Conservation (phyloP, 2,797 vertebrate species). For the Sebastes hubbsi region DNA sequence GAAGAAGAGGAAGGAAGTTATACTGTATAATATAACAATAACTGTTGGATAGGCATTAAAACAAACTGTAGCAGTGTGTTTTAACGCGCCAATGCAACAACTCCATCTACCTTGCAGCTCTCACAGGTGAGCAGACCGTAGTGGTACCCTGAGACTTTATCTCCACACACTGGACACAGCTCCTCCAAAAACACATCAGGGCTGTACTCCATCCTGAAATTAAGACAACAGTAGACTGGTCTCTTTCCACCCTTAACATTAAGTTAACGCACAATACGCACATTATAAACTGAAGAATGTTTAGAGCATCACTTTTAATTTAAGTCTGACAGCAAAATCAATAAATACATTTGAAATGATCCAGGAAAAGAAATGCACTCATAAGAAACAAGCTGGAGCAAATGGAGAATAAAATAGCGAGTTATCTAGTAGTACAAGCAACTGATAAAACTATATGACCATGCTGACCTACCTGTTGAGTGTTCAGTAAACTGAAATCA, state of each 20-base stretch:
- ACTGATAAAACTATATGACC: neutral
- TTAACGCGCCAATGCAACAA: no score
- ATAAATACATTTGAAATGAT: neutral
- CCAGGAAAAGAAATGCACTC: neutral
- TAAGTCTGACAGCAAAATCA: neutral
- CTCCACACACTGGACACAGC: constrained; percentile 81
- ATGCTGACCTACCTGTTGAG: neutral
- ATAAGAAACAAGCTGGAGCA: neutral
- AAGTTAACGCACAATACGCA: neutral
- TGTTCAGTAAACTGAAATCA: neutral
- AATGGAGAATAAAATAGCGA: neutral
- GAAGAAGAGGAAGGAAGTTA: neutral
- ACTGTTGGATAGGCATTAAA: neutral
- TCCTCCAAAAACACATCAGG: constrained; percentile 62
- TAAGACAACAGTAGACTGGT: rapidly evolving
- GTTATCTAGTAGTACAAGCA: neutral
- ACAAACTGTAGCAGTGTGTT: no score
- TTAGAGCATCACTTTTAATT: neutral
- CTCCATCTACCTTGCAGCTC: constrained; percentile 78
- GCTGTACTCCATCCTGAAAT: constrained; percentile 63
- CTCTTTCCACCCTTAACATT: neutral
- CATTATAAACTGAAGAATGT: neutral
- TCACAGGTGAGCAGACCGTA: constrained; percentile 85
- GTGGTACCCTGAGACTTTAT: constrained; percentile 83
- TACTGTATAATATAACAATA: no score